Evolutionary conservation across 2,797 vertebrate genomes (phyloP), one percentile per base, ranked within the genome.

Genomic region (Darevskia nairensis): DNA sequence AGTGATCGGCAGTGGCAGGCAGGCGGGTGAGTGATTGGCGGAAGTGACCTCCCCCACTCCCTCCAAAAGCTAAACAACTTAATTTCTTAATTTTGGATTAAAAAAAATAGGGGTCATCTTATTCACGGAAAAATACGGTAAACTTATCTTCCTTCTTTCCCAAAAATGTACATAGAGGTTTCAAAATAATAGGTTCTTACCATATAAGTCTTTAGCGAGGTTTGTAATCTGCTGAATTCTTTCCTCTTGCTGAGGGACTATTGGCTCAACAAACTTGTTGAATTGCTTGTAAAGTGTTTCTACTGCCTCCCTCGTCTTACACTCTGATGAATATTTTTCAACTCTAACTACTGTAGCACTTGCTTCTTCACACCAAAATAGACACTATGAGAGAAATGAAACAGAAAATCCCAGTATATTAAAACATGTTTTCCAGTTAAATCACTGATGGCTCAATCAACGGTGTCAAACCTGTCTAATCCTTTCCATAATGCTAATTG

Each of bases 341-440:
- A 99, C 98, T 84, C 98, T 97, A 82, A 98, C 50, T n/a, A 99
- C 97, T 75, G 98, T 98, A 27, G 97, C 96, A 2, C 97, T 98
- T 17, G 98, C 97, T 76, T 99, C 98, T 91, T 99, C 98, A 78
- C 97, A 98, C 98, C 98, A 99, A 94, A 98, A 97, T 84, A 98
- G 97, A 92, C 98, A 98, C 98, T 99, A 83, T 90, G 85, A 23
- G 61, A 89, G 39, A 89, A 89, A 77, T 87, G n/a, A 89, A 89
- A 95, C 61, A 81, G 50, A 74, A 71, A 84, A 77, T 41, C 46
- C 44, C 32, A 83, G 13, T 10, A 50, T 3, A 68, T 21, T 8
- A 79, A 61, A 39, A 9, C 8, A 2, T 6, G 6, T 61, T 87
- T 80, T 55, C 29, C 32, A 71, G 32, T 80, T 44, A 23, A n/a